Evolutionary conservation across 2,113 vertebrate species (phyloP).

Genomic region (Sphyrna mokarran): DNA sequence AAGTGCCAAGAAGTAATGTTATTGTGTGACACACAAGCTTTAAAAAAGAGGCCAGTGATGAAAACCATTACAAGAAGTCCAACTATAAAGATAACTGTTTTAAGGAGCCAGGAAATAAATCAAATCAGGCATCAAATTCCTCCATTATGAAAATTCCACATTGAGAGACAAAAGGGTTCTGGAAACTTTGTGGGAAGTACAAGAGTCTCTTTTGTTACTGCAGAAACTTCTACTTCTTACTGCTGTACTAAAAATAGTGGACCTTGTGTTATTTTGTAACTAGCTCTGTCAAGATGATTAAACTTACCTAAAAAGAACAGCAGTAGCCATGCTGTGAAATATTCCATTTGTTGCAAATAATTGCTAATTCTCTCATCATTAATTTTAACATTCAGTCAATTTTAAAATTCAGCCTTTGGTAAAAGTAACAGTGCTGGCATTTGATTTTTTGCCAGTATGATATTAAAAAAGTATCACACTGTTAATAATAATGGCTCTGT

Average conservation of each 20-base stretch:
- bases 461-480: neutral
- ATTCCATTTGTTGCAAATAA: neutral
- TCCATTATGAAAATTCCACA: neutral
- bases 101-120: neutral
- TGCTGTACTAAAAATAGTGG: conserved; percentile 18
- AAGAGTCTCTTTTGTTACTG: no score
- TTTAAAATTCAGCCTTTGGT: neutral
- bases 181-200: neutral
- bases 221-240: neutral
- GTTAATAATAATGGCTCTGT: neutral
- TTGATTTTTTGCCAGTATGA: neutral
- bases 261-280: neutral
- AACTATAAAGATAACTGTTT: neutral
- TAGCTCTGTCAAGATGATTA: conserved; percentile 20
- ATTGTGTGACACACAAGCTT: neutral
- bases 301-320: conserved; percentile 5
- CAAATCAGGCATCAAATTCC: neutral
- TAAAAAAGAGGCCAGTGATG: neutral
- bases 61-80: neutral
- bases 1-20: neutral
- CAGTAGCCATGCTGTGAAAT: conserved; percentile 22
- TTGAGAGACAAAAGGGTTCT: neutral
- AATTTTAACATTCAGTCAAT: neutral
- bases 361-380: neutral
- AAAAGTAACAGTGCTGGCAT: neutral